Base-by-base conservation (phyloP, 2,888 invertebrate species). In the Linnaemya vulpina region DNA sequence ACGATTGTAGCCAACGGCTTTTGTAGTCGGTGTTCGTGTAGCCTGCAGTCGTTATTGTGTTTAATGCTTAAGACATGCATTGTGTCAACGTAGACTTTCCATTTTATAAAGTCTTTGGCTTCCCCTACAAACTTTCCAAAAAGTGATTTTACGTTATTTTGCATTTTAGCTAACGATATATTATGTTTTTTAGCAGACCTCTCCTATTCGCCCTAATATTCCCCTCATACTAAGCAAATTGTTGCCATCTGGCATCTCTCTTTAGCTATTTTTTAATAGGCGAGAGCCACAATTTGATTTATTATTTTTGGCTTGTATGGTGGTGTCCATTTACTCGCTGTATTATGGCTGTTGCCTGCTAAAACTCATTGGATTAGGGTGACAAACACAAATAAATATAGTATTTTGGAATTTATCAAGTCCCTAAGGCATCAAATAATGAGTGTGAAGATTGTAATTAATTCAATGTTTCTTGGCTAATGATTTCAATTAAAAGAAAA, bases 391-490 rank as follows among this genome's bases (percentile, higher is more conserved):
- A 58, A 76, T 25, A 74, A 74, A 74, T 40, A 60, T 17, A 11
- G 15, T 4, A 25, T 51, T 13, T 30, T 38, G 10, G 17, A 55
- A 63, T 63, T 74, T 78, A 60, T 73, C 35, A 73, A 49, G 62
- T 84, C 84, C 58, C 84, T 68, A 65, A 51, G 81, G 84, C 46
- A 84, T 84, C 55, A 74, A 81, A 63, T 81, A 78, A 70, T 81
- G 68, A 84, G 81, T 74, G 84, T 84, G 49, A 84, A 84, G 63
- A 63, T 63, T 46, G 35, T 70, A 81, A 78, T 84, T 84, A 78
- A 84, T 77, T 62, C 46, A 74, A 81, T 75, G 55, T 49, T 68
- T 40, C 43, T 17, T n/a, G 62, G 60, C 22, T 84, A 74, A 68
- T 30, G 40, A 30, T 81, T 81, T 30, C 81, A 81, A 77, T 81